Evolutionary conservation across 2,113 vertebrate species (phyloP), one percentile per base, ranked within the genome.

Genomic region (Meriones unguiculatus): DNA sequence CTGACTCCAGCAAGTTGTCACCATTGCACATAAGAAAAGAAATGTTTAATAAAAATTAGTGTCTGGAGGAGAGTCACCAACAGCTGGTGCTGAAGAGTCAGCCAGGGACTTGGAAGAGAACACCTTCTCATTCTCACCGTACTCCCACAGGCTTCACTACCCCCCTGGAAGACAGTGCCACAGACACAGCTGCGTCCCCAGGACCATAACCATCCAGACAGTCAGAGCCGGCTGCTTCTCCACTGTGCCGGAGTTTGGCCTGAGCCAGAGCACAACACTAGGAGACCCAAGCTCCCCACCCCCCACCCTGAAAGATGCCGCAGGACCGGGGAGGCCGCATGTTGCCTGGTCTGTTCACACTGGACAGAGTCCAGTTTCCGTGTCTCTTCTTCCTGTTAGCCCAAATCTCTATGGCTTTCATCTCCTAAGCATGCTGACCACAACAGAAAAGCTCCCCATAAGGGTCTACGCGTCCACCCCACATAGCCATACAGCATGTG

Each of bases 111-210:
- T 54, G 20, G 46, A 84, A 18, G 28, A 4, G 24, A 7, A 28
- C 22, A 5, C 5, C 84, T 35, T 35, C 69, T 96, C 69, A 72
- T 7, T 7, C 7, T 35, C 54, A 0, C 28, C 25, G 0, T 24
- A 64, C 65, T n/a, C 72, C 90, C 87, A n/a, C 97, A 98, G 98
- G 97, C 76, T 46, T 82, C 41, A 22, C 85, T 4, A 15, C 54
- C 35, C 72, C 52, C 8, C 64, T 12, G 13, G 91, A 97, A 77
- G 97, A 98, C 22, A n/a, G 82, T 41, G 0, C 70, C 1, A 65
- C 88, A 32, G 86, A 95, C 4, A 2, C 72, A 50, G 46, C 94
- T 57, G 15, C 57, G 0, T 64, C 94, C 52, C 93, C 93, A 73
- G 95, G 96, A 96, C 90, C 28, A 5, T 98, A 70, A 75, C 81